Base-by-base conservation (phyloP, 2,797 vertebrate genomes). In the Dermochelys coriacea region DNA sequence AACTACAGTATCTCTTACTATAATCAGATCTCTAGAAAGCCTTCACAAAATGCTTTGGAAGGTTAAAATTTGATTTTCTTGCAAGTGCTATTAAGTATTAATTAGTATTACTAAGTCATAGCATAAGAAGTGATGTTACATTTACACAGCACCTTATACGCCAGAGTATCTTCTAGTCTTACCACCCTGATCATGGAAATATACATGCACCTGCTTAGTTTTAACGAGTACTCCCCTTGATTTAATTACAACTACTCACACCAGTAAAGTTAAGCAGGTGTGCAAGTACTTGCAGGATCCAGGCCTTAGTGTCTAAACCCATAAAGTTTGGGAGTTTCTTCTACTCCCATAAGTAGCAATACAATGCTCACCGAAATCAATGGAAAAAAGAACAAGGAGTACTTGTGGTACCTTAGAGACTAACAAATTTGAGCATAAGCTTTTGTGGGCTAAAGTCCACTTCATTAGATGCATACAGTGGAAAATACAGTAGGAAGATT, bases 151-250 rank as follows among this genome's bases (percentile, higher is more conserved):
- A 50, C 49, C 49, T 50, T 50, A 50, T 50, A 50, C 49, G 4
- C 49, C 49, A 50, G 49, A 50, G 23, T 12, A 25, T 80, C n/a
- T 79, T 54, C n/a, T 80, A 52, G 23, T 23, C 7, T 80, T 54
- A 52, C 49, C 49, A 50, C 49, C 21, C n/a, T n/a, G 9, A 23
- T 54, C 34, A 21, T 80, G 78, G 12, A 34, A 52, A 54, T 23
- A 80, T 2, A 31, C 4, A 8, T 11, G 34, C n/a, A 23, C 51
- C 25, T 27, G 4, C 45, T 75, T 47, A 47, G 41, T 37, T 54
- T 37, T 37, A 59, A 59, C 64, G 0, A 0, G 0, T 1, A 2
- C 5, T 61, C 41, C 6, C 37, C 71, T 47, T 21, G 31, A 49
- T 25, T 75, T 50, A 45, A 5, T 2, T 2, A 11, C 15, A n/a